Evolutionary conservation across 1,140 invertebrate species (phyloP).

Genomic region (Polypedilum pembai): DNA sequence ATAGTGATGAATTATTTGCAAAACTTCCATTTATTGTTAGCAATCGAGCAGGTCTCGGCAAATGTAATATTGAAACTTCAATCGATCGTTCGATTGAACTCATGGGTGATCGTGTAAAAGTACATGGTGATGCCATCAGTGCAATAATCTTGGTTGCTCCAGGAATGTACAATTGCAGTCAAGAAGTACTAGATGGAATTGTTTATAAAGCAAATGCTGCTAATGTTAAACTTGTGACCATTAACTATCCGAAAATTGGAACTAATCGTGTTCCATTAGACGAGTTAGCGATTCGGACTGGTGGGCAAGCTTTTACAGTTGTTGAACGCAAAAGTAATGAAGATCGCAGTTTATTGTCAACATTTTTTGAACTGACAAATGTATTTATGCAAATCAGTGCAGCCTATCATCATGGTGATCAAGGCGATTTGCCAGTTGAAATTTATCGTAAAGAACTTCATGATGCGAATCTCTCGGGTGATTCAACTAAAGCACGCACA

Average conservation of each 20-base stretch:
- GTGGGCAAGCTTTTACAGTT: constrained; percentile 45
- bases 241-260: constrained; percentile 45
- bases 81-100: constrained; percentile 47
- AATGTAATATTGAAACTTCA: constrained; percentile 45
- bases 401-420: constrained; percentile 46
- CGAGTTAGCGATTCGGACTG: constrained; percentile 43
- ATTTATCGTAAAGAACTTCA: constrained; percentile 30
- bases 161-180: constrained; percentile 41
- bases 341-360: constrained; percentile 44
- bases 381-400: constrained; percentile 46
- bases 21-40: constrained; percentile 44
- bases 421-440: constrained; percentile 48
- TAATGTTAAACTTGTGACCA: constrained; percentile 44
- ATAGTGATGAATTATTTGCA: constrained; percentile 45
- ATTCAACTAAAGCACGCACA: background rate
- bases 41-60: constrained; percentile 44
- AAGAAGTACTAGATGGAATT: constrained; percentile 35
- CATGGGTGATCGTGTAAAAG: constrained; percentile 44
- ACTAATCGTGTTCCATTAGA: constrained; percentile 42
- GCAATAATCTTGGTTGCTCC: constrained; percentile 50
- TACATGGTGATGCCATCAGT: constrained; percentile 45
- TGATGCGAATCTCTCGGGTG: background rate
- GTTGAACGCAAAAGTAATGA: constrained; percentile 48
- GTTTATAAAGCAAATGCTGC: constrained; percentile 39
- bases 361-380: constrained; percentile 49